Evolutionary conservation across 2,797 vertebrate genomes (phyloP).

Genomic region (Tiaroga cobitis): DNA sequence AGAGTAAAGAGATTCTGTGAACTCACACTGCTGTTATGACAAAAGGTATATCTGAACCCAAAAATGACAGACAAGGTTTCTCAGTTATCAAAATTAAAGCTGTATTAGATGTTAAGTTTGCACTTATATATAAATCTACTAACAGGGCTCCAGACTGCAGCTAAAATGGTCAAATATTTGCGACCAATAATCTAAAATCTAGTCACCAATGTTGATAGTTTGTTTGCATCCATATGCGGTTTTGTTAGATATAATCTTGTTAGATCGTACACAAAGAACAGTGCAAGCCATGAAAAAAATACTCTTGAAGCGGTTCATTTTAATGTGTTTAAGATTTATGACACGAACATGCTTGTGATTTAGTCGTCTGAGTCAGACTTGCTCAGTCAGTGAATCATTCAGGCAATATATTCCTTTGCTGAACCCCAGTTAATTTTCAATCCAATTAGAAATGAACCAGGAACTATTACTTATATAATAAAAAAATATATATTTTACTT

Average conservation of each 20-base stretch:
- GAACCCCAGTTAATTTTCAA: background rate
- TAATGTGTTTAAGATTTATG: background rate
- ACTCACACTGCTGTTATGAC: slow-evolving; percentile 63
- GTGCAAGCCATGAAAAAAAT: background rate
- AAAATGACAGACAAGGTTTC: slow-evolving; percentile 74
- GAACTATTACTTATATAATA: background rate
- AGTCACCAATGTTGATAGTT: background rate
- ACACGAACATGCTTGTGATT: background rate
- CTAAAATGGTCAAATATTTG: background rate
- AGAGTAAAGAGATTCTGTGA: slow-evolving; percentile 56
- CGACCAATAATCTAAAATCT: background rate
- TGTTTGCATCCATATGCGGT: background rate
- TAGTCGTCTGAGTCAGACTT: background rate
- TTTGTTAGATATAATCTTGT: background rate
- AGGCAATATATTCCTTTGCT: background rate
- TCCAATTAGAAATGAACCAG: background rate
- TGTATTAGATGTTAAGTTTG: slow-evolving; percentile 20
- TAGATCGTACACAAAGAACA: background rate
- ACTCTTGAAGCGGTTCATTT: background rate
- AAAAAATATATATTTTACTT: background rate
- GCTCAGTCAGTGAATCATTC: background rate
- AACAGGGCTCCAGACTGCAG: background rate
- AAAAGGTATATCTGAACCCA: slow-evolving; percentile 71
- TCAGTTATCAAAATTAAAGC: slow-evolving; percentile 21
- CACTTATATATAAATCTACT: background rate